A percentile compares a stretch with the other conserved stretches of the same genome.
These are phyloP conservation scores for Melanotaenia duboulayi DNA, from an alignment of 2,113 vertebrate genomes.

Conservation along the genomic window DNA sequence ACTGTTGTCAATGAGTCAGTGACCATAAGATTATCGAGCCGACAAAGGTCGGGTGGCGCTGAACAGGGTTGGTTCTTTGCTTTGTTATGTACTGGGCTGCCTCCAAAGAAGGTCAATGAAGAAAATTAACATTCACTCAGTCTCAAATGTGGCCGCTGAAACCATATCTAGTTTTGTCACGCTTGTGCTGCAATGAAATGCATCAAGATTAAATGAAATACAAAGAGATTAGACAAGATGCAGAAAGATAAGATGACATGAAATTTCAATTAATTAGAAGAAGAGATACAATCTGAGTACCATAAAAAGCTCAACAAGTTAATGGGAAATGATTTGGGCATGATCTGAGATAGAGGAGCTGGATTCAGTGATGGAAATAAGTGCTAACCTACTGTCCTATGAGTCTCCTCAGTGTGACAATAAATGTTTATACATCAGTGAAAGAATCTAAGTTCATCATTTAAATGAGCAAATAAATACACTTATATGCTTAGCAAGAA, in stretches of 20 bases:
- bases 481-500: no score
- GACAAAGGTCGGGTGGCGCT: constrained; percentile 20
- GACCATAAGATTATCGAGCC: constrained; percentile 43
- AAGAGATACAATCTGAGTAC: background rate
- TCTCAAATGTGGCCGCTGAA: background rate
- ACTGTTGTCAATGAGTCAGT: constrained; percentile 34
- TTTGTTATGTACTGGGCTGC: background rate
- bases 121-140: constrained; percentile 3
- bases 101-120: constrained; percentile 7
- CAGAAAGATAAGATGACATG: background rate
- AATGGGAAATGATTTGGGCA: no score
- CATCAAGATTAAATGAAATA: no score
- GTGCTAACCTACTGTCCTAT: no score
- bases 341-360: no score
- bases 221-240: background rate
- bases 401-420: no score
- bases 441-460: no score
- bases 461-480: no score
- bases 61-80: background rate
- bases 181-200: background rate
- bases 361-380: no score
- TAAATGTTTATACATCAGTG: no score
- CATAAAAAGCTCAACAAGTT: background rate
- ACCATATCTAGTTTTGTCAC: no score
- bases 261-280: background rate